Conservation (phyloP, 2,888 invertebrate genomes). For the Pyralis farinalis region DNA sequence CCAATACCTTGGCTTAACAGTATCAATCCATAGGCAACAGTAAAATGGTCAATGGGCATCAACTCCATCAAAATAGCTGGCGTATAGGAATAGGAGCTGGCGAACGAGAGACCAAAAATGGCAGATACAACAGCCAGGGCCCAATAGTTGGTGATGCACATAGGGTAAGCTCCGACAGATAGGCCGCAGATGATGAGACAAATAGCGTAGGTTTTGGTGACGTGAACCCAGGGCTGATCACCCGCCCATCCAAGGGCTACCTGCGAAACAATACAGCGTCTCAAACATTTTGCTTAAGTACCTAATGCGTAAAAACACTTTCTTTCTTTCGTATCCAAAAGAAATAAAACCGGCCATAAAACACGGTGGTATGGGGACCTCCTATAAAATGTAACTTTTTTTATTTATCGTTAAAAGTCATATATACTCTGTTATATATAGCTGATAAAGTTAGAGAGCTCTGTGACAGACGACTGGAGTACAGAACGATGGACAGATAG, state of each 20-base stretch:
- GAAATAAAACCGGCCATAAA: too few relatives aligned
- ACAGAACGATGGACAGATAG: too few relatives aligned
- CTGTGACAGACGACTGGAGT: too few relatives aligned
- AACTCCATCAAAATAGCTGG: slow-evolving; percentile 94
- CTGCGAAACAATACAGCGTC: slow-evolving; percentile 63
- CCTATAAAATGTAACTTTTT: too few relatives aligned
- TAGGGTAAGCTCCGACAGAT: slow-evolving; percentile 81
- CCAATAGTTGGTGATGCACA: slow-evolving; percentile 74
- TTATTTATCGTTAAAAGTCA: too few relatives aligned
- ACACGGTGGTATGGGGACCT: too few relatives aligned
- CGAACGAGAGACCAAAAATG: slow-evolving; percentile 93
- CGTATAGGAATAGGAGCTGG: slow-evolving; percentile 94
- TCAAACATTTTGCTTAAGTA: too few relatives aligned
- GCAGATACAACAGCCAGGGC: slow-evolving; percentile 75
- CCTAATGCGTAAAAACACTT: too few relatives aligned
- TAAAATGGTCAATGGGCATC: slow-evolving; percentile 94
- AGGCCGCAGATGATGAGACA: slow-evolving; percentile 87
- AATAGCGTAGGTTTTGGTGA: slow-evolving; percentile 89
- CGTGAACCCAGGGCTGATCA: slow-evolving; percentile 92
- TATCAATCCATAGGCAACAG: slow-evolving; percentile 94
- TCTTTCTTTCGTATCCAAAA: too few relatives aligned
- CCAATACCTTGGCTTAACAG: slow-evolving; percentile 95
- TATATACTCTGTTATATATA: too few relatives aligned
- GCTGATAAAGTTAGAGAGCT: too few relatives aligned
- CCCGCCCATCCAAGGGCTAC: slow-evolving; percentile 93